Percentiles rank a stretch among this genome's conserved stretches.
These are phyloP conservation scores for Bos indicus DNA, from an alignment of 2,113 vertebrate species.

Conservation along the genomic window DNA sequence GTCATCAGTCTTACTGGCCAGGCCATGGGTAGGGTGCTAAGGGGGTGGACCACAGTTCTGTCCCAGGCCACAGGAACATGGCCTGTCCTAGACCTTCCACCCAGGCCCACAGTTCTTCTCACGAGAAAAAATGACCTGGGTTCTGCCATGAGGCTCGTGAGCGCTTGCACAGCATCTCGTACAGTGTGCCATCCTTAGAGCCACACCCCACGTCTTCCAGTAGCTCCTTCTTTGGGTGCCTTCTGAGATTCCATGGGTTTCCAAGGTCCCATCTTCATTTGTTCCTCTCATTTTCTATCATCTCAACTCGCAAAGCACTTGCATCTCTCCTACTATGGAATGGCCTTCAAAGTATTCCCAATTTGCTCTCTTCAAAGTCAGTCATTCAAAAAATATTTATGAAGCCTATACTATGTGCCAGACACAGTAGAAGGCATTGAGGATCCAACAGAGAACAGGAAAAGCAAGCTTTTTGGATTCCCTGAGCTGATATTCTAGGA, in stretches of 20 bases:
- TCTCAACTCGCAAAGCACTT: neutral
- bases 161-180: accelerated
- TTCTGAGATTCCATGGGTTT: neutral
- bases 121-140: neutral
- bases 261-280: neutral
- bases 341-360: neutral
- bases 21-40: neutral
- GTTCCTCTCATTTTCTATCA: neutral
- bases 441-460: neutral
- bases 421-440: neutral
- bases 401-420: neutral
- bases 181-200: accelerated
- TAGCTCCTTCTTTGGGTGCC: neutral
- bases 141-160: accelerated
- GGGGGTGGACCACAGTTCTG: neutral
- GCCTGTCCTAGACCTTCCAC: neutral
- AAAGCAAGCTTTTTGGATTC: neutral
- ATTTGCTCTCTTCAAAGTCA: neutral
- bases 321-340: neutral
- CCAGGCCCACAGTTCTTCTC: neutral
- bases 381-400: neutral
- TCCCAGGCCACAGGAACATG: no score
- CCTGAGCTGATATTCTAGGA: neutral
- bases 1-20: neutral
- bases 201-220: neutral